These are phyloP conservation scores for Oscheius sp. DNA, from an alignment of 1,140 invertebrate species.

Conservation along the genomic window DNA sequence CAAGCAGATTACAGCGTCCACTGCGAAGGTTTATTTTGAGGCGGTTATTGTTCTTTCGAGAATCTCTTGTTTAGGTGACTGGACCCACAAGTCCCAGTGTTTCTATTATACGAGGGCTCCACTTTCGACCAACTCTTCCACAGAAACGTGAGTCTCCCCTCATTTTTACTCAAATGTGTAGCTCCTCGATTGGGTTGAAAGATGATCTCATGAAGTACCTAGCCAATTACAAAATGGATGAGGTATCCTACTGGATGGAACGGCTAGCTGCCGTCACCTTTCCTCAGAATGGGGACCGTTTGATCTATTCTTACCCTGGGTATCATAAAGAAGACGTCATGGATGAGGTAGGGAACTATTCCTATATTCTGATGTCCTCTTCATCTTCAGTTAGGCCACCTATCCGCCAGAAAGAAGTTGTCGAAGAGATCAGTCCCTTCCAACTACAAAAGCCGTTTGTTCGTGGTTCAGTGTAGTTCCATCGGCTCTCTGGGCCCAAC, in stretches of 20 bases:
- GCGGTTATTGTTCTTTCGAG: not conserved
- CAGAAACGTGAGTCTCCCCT: no score
- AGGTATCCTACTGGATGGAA: not conserved
- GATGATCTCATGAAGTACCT: slow-evolving; percentile 23
- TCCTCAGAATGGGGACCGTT: not conserved
- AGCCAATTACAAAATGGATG: not conserved
- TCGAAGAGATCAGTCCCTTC: not conserved
- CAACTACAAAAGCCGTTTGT: not conserved
- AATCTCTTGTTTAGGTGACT: not conserved
- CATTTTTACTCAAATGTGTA: not conserved
- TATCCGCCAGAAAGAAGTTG: not conserved
- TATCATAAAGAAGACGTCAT: slow-evolving; percentile 4
- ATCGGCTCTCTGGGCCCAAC: slow-evolving; percentile 27
- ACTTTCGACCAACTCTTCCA: not conserved
- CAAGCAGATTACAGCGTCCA: no score
- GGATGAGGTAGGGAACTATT: not conserved
- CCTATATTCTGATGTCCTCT: not conserved
- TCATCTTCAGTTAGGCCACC: not conserved
- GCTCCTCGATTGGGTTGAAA: slow-evolving; percentile 8
- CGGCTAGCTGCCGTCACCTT: not conserved
- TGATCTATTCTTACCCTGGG: slow-evolving; percentile 23
- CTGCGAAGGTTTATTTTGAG: not conserved
- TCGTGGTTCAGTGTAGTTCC: slow-evolving; percentile 30
- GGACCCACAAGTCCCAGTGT: not conserved
- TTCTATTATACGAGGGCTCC: not conserved